Percentiles rank a stretch among this genome's conserved stretches.
These are phyloP conservation scores for Muntiacus reevesi DNA, from an alignment of 2,113 vertebrate species.

Conservation along the genomic window DNA sequence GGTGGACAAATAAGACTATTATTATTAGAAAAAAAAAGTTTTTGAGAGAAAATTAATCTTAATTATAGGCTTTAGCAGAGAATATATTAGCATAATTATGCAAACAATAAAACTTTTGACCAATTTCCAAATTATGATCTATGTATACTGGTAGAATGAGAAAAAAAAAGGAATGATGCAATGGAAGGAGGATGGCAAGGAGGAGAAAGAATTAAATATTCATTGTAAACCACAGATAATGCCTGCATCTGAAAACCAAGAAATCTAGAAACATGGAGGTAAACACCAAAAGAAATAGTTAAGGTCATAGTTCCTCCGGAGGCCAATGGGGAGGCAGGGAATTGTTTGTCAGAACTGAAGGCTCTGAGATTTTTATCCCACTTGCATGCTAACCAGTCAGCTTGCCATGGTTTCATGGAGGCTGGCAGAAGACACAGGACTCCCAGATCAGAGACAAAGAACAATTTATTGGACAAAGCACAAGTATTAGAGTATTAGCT, in stretches of 20 bases:
- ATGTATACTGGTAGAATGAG: not conserved
- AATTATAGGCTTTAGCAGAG: not conserved
- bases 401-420: not conserved
- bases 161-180: not conserved
- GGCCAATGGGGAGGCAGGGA: accelerated
- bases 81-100: not conserved
- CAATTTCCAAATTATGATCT: not conserved
- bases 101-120: not conserved
- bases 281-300: not conserved
- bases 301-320: not conserved
- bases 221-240: not conserved
- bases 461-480: not conserved
- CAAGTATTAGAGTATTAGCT: not conserved
- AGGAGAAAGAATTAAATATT: not conserved
- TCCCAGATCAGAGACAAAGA: not conserved
- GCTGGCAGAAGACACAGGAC: not conserved
- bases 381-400: not conserved
- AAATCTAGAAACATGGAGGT: not conserved
- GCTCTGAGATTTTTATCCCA: not conserved
- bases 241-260: not conserved
- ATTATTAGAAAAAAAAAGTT: not conserved
- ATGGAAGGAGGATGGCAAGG: not conserved
- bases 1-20: not conserved
- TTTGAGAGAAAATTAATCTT: not conserved
- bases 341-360: not conserved